Evolutionary conservation across 1,140 invertebrate genomes (phyloP).

Genomic region (Lamellibrachia luymesi): DNA sequence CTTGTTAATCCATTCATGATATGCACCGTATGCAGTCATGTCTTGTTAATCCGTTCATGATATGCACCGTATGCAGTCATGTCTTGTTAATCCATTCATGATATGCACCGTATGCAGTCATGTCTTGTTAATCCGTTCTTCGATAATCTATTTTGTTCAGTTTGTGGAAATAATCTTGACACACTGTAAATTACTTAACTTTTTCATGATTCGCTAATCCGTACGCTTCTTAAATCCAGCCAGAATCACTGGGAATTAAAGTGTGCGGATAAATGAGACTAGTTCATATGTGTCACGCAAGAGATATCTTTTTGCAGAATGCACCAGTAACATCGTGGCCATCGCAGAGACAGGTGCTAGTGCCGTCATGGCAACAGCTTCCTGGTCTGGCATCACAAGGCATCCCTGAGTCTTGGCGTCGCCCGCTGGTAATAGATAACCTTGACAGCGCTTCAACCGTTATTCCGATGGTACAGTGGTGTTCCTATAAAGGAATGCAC

Average conservation of each 20-base stretch:
- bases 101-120: no score
- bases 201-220: no score
- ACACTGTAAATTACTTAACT: not conserved
- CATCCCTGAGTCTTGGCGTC: slow-evolving; percentile 70
- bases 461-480: slow-evolving; percentile 63
- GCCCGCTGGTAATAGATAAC: slow-evolving; percentile 78
- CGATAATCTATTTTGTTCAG: not conserved
- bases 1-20: not conserved
- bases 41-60: no score
- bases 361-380: slow-evolving; percentile 83
- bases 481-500: slow-evolving; percentile 9
- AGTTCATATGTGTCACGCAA: not conserved
- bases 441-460: slow-evolving; percentile 58
- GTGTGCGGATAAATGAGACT: no score
- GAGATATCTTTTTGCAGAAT: slow-evolving; percentile 60
- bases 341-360: slow-evolving; percentile 70
- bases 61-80: no score
- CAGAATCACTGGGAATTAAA: no score
- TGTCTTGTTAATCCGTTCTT: not conserved
- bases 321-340: slow-evolving; percentile 77
- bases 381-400: slow-evolving; percentile 60
- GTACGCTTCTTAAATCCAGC: no score
- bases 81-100: no score
- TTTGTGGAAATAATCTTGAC: not conserved
- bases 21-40: no score